Conservation (phyloP, 1,140 invertebrate species). For the Lucilia cuprina region DNA sequence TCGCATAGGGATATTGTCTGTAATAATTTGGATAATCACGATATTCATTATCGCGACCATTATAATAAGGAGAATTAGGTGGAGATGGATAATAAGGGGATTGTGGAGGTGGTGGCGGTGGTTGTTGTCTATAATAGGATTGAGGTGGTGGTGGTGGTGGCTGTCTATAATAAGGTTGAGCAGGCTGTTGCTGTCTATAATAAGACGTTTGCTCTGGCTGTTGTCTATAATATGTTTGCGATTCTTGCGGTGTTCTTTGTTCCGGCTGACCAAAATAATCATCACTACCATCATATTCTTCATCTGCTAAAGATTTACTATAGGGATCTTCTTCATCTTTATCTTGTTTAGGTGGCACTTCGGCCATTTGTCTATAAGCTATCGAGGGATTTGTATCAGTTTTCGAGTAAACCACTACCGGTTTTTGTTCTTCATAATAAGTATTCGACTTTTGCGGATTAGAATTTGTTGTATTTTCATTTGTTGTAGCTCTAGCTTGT, state of each 20-base stretch:
- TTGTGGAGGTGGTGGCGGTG: too few species aligned
- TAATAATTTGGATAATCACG: slow-evolving; percentile 25
- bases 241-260: not conserved
- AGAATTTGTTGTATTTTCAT: not conserved
- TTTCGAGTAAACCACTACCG: slow-evolving; percentile 36
- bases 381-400: not conserved
- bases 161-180: not conserved
- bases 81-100: not conserved
- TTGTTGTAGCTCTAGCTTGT: not conserved
- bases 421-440: slow-evolving; percentile 39
- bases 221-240: not conserved
- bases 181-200: too few species aligned
- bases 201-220: too few species aligned
- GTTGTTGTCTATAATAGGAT: not conserved
- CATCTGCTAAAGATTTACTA: not conserved
- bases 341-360: slow-evolving; percentile 21
- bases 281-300: not conserved
- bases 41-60: not conserved
- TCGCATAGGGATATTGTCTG: slow-evolving; percentile 32
- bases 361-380: not conserved
- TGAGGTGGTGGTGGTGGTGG: not conserved
- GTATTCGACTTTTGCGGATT: not conserved
- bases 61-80: not conserved
- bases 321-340: slow-evolving; percentile 20
- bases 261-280: not conserved